phyloP scores from a whole-genome alignment of 2,797 vertebrate genomes.

The Nyctibius grandis region DNA sequence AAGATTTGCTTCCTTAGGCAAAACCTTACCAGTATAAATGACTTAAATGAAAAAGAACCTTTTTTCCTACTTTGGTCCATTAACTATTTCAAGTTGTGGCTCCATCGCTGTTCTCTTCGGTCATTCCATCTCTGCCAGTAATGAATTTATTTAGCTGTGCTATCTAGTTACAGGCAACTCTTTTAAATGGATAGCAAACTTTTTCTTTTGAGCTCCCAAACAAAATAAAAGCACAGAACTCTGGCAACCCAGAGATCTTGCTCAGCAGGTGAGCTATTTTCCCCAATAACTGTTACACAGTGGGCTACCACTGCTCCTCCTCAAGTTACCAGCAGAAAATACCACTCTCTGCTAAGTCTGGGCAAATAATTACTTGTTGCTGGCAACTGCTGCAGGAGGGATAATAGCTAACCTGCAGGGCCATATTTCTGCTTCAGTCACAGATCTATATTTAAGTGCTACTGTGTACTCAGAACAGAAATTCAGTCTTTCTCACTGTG shows the following conservation, averaged over 20 bases:
- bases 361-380: constrained; percentile 1
- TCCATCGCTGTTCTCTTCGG: neutral
- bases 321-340: neutral
- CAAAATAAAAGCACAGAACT: neutral
- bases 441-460: neutral
- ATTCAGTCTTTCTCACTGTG: neutral
- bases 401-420: neutral
- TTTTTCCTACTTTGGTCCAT: neutral
- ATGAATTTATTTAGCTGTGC: neutral
- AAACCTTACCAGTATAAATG: too few species aligned
- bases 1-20: neutral
- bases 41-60: neutral
- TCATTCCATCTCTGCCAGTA: neutral
- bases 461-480: neutral
- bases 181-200: neutral
- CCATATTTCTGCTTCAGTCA: neutral
- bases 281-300: neutral
- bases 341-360: neutral
- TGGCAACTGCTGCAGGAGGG: neutral
- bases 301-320: neutral
- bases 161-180: neutral
- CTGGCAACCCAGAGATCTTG: neutral
- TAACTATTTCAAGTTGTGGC: neutral
- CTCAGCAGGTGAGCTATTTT: neutral
- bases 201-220: neutral